phyloP scores from a whole-genome alignment of 2,888 invertebrate species.

The Sinhomidia bicolor region DNA sequence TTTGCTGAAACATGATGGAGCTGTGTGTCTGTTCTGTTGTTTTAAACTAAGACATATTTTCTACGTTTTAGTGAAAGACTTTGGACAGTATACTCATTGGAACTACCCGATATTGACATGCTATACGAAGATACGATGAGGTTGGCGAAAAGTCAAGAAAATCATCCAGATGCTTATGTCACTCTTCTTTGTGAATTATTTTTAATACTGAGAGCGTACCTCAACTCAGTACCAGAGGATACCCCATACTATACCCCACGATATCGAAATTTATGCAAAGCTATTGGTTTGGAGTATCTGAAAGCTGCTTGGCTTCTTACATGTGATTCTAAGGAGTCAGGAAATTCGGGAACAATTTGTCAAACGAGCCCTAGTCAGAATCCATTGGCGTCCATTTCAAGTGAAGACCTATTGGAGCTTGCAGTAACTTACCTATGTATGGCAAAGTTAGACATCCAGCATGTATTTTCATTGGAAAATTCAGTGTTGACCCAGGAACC shows the following conservation, averaged over 20 bases:
- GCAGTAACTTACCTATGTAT: slow-evolving; percentile 79
- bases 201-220: slow-evolving; percentile 83
- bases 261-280: slow-evolving; percentile 75
- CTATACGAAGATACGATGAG: slow-evolving; percentile 88
- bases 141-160: slow-evolving; percentile 86
- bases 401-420: slow-evolving; percentile 75
- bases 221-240: slow-evolving; percentile 74
- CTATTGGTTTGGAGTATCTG: slow-evolving; percentile 76
- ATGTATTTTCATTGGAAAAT: slow-evolving; percentile 77
- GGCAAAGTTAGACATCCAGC: slow-evolving; percentile 73
- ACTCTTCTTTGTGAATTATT: slow-evolving; percentile 89
- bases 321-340: slow-evolving; percentile 37
- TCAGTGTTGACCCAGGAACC: slow-evolving; percentile 71
- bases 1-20: too few relatives aligned
- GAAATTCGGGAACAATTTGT: not conserved
- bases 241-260: slow-evolving; percentile 50
- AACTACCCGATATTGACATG: slow-evolving; percentile 85
- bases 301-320: slow-evolving; percentile 60
- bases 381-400: slow-evolving; percentile 26
- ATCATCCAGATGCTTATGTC: slow-evolving; percentile 87
- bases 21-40: not conserved
- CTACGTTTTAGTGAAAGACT: slow-evolving; percentile 73
- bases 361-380: slow-evolving; percentile 26
- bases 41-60: not conserved
- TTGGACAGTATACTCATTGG: slow-evolving; percentile 89